These are phyloP conservation scores for Raja brachyura DNA, from an alignment of 2,113 vertebrate genomes.

Conservation along the genomic window DNA sequence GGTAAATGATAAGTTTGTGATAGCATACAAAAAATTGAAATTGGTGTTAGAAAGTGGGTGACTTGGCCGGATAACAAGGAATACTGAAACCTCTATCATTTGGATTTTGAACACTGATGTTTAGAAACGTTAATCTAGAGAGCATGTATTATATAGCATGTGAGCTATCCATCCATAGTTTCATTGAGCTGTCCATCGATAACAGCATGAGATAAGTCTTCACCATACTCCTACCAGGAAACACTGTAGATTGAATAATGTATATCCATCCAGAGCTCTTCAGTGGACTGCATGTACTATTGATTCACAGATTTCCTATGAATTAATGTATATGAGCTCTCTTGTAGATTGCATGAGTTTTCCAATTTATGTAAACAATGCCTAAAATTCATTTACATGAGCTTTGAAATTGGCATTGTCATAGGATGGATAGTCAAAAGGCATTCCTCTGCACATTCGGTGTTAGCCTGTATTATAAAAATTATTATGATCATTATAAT, in stretches of 20 bases:
- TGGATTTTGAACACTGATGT: not conserved
- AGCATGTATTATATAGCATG: not conserved
- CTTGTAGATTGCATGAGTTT: not conserved
- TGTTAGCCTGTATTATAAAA: not conserved
- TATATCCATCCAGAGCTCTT: not conserved
- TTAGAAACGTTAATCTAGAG: not conserved
- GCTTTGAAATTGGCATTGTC: not conserved
- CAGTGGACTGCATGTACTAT: not conserved
- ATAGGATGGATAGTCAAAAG: not conserved
- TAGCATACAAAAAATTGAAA: not conserved
- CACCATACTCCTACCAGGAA: not conserved
- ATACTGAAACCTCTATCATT: constrained; percentile 13
- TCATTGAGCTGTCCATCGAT: not conserved
- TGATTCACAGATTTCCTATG: not conserved
- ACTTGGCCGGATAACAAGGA: not conserved
- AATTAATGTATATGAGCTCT: not conserved
- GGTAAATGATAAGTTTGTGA: too few relatives aligned
- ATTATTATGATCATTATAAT: too few relatives aligned
- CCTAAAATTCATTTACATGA: not conserved
- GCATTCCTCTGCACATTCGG: not conserved
- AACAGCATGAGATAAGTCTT: not conserved
- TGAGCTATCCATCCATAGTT: not conserved
- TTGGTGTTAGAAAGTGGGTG: not conserved
- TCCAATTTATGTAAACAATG: not conserved
- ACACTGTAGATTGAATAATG: not conserved